Evolutionary conservation across 2,113 vertebrate species (phyloP).

Genomic region (Anolis carolinensis): DNA sequence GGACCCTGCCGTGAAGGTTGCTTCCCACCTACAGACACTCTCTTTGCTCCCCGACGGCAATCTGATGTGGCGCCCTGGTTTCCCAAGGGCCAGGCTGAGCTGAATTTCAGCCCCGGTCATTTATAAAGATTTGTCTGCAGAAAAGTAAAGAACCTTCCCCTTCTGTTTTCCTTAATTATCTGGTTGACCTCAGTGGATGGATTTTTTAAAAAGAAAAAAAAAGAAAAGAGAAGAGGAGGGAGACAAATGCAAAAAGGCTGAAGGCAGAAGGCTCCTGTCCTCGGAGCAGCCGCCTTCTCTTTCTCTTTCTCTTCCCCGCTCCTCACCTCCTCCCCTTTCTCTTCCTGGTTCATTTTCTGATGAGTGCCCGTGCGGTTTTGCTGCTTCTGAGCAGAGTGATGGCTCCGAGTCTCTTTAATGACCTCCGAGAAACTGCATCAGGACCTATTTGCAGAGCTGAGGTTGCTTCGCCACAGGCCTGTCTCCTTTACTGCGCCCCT

Average conservation of each 20-base stretch:
- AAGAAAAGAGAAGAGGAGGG: not conserved
- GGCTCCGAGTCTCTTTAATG: conserved; percentile 76
- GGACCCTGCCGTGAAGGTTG: too few species aligned
- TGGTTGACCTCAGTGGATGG: conserved; percentile 70
- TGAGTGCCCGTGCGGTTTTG: conserved; percentile 79
- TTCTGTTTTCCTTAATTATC: conserved; percentile 75
- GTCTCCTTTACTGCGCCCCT: conserved; percentile 90
- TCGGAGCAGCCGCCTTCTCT: not conserved
- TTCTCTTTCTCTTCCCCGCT: conserved; percentile 16
- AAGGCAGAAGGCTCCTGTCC: conserved; percentile 71
- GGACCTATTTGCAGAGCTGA: conserved; percentile 81
- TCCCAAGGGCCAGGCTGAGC: not conserved
- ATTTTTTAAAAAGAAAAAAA: conserved; percentile 9
- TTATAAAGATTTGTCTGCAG: conserved; percentile 71
- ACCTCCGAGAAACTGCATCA: conserved; percentile 81
- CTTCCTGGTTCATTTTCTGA: conserved; percentile 65
- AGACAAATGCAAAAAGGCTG: conserved; percentile 57
- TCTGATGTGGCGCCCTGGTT: not conserved
- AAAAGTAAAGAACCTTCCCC: conserved; percentile 69
- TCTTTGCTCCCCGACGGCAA: not conserved
- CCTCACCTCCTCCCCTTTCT: conserved; percentile 1
- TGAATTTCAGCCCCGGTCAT: conserved; percentile 38
- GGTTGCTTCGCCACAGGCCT: conserved; percentile 90
- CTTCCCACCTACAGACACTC: not conserved
- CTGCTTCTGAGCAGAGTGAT: conserved; percentile 75